Evolutionary conservation across 92 coral and sea anemone species (phyloP).

Genomic region (Hydrozoanthus gracilis): DNA sequence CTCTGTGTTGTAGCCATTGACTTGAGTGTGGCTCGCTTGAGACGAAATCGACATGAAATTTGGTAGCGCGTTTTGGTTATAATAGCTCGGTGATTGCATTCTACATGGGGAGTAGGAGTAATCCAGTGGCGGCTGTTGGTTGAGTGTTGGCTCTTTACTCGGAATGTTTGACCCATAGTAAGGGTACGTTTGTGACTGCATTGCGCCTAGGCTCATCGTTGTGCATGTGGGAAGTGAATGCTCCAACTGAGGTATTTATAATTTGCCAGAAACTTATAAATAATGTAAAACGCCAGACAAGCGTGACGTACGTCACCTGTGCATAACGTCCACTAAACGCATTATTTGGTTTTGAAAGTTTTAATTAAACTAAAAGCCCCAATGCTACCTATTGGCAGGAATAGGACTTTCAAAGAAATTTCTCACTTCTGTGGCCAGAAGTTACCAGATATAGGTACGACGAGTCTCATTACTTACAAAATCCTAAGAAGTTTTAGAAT

Average conservation of each 20-base stretch:
- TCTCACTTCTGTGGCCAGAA: conserved; percentile 59
- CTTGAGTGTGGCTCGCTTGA: conserved; percentile 89
- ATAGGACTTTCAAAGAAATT: conserved; percentile 74
- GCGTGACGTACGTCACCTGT: conserved; percentile 99
- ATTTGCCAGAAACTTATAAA: conserved; percentile 89
- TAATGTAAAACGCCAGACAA: conserved; percentile 99
- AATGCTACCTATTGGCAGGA: conserved; percentile 76
- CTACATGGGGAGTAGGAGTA: conserved; percentile 96
- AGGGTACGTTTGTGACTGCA: conserved; percentile 99
- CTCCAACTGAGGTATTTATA: conserved; percentile 83
- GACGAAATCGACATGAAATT: conserved; percentile 88
- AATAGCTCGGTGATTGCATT: conserved; percentile 98
- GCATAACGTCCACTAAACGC: conserved; percentile 91
- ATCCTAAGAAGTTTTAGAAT: conserved; percentile 17
- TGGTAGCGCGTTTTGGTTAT: conserved; percentile 90
- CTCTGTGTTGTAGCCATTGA: conserved; percentile 87
- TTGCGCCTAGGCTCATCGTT: conserved; percentile 90
- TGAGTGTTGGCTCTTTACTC: conserved; percentile 77
- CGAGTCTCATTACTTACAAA: conserved; percentile 46
- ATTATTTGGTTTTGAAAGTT: conserved; percentile 93
- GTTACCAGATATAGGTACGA: conserved; percentile 55
- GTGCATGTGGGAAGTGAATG: conserved; percentile 65
- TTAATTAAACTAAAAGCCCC: conserved; percentile 94
- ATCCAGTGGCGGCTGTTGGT: conserved; percentile 80
- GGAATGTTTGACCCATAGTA: conserved; percentile 84